Evolutionary conservation across 2,797 vertebrate species (phyloP).

Genomic region (Coregonus sp.): DNA sequence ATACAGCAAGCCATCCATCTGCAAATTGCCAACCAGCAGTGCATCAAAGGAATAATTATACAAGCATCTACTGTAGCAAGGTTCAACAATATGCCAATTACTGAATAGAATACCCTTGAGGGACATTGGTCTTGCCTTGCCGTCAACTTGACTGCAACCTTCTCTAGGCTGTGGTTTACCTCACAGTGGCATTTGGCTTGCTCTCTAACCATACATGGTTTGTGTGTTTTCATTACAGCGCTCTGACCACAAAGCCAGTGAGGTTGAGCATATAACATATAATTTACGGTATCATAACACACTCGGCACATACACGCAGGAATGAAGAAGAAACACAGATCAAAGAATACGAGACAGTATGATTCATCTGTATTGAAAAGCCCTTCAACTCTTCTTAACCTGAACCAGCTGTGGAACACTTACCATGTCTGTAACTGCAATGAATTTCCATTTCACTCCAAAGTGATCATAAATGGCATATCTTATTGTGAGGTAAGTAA

Average conservation of each 20-base stretch:
- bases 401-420: neutral
- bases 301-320: constrained; percentile 26
- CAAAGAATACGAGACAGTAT: constrained; percentile 10
- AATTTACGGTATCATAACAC: constrained; percentile 35
- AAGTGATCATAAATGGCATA: constrained; percentile 1
- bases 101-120: neutral
- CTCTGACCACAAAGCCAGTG: constrained; percentile 16
- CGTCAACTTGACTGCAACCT: neutral
- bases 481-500: neutral
- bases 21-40: neutral
- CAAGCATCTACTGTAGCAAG: neutral
- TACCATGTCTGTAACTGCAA: constrained; percentile 18
- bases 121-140: neutral
- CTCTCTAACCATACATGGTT: neutral
- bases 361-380: constrained; percentile 8
- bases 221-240: constrained; percentile 19
- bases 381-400: neutral
- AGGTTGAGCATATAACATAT: constrained; percentile 25
- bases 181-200: constrained; percentile 1
- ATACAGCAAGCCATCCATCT: neutral
- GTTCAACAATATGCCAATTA: neutral
- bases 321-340: constrained; percentile 14
- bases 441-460: constrained; percentile 6
- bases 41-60: neutral
- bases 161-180: constrained; percentile 6